These are phyloP conservation scores for Prunella fulvescens DNA, from an alignment of 2,113 vertebrate genomes.

Conservation along the genomic window DNA sequence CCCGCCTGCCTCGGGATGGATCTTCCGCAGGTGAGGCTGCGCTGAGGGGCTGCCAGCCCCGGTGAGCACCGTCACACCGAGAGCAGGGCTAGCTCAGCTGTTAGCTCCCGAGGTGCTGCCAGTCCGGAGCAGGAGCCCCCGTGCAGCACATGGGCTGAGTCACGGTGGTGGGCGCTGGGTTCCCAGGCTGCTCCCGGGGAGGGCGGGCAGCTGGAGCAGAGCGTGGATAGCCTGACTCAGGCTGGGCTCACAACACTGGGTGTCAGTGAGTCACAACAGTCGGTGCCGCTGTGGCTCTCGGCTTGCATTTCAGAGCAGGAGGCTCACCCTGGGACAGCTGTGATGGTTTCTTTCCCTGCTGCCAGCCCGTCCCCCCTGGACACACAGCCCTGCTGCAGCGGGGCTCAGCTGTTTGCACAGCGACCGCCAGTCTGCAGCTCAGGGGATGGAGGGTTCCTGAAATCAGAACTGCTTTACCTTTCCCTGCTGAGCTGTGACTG, in stretches of 20 bases:
- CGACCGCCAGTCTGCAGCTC: not conserved
- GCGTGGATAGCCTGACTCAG: rapidly evolving
- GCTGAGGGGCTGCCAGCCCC: not conserved
- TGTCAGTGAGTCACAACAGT: rapidly evolving
- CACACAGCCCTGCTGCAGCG: not conserved
- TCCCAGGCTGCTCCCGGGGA: not conserved
- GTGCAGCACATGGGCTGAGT: rapidly evolving
- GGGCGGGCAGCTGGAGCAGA: not conserved
- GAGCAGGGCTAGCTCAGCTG: not conserved
- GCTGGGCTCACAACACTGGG: not conserved
- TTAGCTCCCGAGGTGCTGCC: not conserved
- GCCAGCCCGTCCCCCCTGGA: not conserved
- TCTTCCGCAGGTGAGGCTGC: not conserved
- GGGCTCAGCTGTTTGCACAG: not conserved
- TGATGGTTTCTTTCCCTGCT: not conserved
- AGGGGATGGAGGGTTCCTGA: not conserved
- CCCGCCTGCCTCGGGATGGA: not conserved
- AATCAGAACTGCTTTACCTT: not conserved
- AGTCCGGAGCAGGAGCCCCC: not conserved
- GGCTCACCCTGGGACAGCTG: not conserved
- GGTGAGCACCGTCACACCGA: rapidly evolving
- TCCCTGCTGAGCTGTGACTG: not conserved
- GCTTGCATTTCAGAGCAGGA: not conserved
- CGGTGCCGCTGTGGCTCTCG: not conserved
- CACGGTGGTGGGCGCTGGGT: rapidly evolving